Base-by-base conservation (phyloP, 1,140 invertebrate genomes). In the Drosophila eugracilis region DNA sequence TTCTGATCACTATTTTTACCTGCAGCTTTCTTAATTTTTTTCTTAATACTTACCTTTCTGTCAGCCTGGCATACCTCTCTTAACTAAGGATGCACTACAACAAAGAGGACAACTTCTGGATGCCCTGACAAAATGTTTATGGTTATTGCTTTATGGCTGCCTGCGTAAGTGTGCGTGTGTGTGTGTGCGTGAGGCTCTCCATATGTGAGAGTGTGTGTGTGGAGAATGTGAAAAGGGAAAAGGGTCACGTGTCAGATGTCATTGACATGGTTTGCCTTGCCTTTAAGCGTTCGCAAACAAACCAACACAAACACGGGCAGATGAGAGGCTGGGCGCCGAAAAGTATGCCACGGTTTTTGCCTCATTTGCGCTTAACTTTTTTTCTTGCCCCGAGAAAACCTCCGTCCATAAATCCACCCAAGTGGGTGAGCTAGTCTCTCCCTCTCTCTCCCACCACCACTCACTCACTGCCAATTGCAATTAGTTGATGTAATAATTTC, bases 231-330 rank as follows among this genome's bases (percentile, higher is more conserved):
- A 75, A 72, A 50, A 55, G 60, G 34, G 47, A 89, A 88, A 89
- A 83, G 83, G 83, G 84, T 88, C 83, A 88, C 84, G 83, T 83
- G 83, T 88, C 84, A 89, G 79, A 88, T 89, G 83, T 89, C 83
- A 89, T 88, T 88, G 83, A 88, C 83, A 88, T 78, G 84, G 75
- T 88, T 88, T 88, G 65, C 71, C 78, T 89, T 78, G 58, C 66
- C 65, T 78, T 89, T 83, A 89, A 89, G 84, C 77, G 80, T 71
- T 76, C 44, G 75, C 75, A 81, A 88, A 74, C 73, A 83, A 55
- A 53, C 58, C 75, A 53, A 72, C 32, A 59, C 30, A 62, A 76
- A 55, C 74, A 67, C 52, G 41, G 0, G 26, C 21, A 12, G 44
- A 53, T 24, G 45, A 42, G 58, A 22, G 57, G 53, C 42, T 63